These are phyloP conservation scores for Nettapus auritus DNA, from an alignment of 2,113 vertebrate genomes.

Conservation along the genomic window DNA sequence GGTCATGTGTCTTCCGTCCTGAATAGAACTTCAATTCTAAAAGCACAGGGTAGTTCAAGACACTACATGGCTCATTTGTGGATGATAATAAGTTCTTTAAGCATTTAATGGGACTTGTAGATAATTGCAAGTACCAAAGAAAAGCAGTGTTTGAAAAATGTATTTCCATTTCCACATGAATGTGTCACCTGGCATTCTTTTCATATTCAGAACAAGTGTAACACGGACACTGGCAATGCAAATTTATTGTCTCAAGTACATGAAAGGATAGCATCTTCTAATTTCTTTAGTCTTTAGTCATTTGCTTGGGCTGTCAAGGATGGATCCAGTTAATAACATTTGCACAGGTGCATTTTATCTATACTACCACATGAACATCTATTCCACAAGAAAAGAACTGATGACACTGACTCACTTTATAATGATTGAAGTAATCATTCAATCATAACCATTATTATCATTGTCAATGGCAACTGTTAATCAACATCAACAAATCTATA, in stretches of 20 bases:
- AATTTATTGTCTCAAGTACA: neutral
- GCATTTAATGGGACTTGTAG: neutral
- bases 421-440: neutral
- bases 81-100: neutral
- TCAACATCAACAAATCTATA: neutral
- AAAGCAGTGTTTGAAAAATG: neutral
- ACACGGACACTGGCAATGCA: neutral
- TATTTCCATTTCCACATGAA: neutral
- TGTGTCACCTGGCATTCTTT: neutral
- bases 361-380: neutral
- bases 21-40: neutral
- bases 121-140: neutral
- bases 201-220: neutral
- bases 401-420: neutral
- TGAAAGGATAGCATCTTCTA: neutral
- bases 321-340: neutral
- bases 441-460: neutral
- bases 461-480: neutral
- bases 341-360: neutral
- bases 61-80: neutral
- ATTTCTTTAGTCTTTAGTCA: neutral
- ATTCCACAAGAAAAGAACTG: neutral
- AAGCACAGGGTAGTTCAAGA: neutral
- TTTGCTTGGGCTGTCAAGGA: neutral
- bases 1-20: neutral